These are phyloP conservation scores for Anthopleura xanthogrammica DNA, from an alignment of 92 coral and sea anemone species.

Conservation along the genomic window DNA sequence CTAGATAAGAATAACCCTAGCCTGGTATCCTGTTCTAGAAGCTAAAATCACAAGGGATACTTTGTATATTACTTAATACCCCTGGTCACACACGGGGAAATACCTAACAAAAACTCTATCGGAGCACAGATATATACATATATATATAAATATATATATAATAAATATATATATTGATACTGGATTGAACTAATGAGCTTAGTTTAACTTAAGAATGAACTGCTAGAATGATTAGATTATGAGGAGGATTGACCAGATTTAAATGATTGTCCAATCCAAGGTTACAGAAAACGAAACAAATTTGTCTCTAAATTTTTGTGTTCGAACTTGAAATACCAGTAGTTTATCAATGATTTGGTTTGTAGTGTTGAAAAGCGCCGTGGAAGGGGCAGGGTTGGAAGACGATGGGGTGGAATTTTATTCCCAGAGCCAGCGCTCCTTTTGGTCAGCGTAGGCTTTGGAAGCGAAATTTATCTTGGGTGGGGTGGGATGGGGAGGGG, in stretches of 20 bases:
- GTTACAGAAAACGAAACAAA: neutral
- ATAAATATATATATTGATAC: neutral
- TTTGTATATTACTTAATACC: constrained; percentile 6
- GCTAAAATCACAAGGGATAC: constrained; percentile 3
- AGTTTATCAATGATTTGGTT: neutral
- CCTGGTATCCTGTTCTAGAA: neutral
- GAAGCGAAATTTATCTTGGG: neutral
- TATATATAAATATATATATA: neutral
- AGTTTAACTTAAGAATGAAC: neutral
- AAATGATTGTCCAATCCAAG: neutral
- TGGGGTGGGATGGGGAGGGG: neutral
- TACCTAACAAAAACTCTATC: neutral
- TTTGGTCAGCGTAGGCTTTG: neutral
- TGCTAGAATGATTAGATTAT: neutral
- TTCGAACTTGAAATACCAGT: neutral
- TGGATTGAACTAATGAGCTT: constrained; percentile 2
- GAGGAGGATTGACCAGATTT: neutral
- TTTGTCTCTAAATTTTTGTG: neutral
- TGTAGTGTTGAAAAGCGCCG: neutral
- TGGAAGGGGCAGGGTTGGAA: neutral
- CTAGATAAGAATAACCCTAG: neutral
- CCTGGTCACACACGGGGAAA: neutral
- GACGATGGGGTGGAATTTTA: neutral
- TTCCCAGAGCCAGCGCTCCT: neutral
- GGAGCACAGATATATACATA: constrained; percentile 11